These are phyloP conservation scores for Carapus acus DNA, from an alignment of 2,797 vertebrate genomes.

Conservation along the genomic window DNA sequence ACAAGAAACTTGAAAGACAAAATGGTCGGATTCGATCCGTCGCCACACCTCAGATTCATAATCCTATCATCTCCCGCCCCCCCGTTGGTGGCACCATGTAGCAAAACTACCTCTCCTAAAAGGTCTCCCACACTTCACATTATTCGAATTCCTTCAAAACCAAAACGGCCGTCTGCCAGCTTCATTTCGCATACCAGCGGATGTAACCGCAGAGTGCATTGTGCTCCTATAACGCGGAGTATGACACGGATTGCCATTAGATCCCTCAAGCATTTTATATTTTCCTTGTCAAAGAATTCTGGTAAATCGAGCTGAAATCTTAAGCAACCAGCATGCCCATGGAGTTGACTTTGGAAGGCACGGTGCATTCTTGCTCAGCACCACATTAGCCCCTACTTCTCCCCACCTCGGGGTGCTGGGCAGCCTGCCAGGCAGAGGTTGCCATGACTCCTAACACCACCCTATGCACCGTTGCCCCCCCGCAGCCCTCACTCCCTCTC, in stretches of 20 bases:
- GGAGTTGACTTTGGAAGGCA: slow-evolving; percentile 85
- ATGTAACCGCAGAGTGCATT: slow-evolving; percentile 1
- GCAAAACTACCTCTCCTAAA: no score
- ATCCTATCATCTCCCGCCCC: no score
- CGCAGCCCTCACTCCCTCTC: no score
- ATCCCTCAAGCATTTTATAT: slow-evolving; percentile 37
- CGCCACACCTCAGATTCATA: no score
- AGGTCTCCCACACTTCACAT: no score
- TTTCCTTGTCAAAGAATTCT: slow-evolving; percentile 50
- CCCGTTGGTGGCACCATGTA: neutral
- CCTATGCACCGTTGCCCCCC: slow-evolving; percentile 55
- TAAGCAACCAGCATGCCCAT: slow-evolving; percentile 78
- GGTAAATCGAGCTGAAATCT: slow-evolving; percentile 68
- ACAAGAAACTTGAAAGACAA: no score
- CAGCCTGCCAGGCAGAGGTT: slow-evolving; percentile 92
- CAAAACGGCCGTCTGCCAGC: neutral
- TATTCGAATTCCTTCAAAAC: no score
- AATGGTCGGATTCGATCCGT: slow-evolving; percentile 1
- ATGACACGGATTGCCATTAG: slow-evolving; percentile 9
- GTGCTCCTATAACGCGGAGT: slow-evolving; percentile 11
- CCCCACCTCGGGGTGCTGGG: slow-evolving; percentile 84
- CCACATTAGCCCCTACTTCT: slow-evolving; percentile 83
- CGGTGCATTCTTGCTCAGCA: slow-evolving; percentile 82
- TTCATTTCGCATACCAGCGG: slow-evolving; percentile 6
- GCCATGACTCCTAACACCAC: slow-evolving; percentile 88